phyloP scores from a whole-genome alignment of 2,888 invertebrate genomes.

The Drosophila acutilabella region DNA sequence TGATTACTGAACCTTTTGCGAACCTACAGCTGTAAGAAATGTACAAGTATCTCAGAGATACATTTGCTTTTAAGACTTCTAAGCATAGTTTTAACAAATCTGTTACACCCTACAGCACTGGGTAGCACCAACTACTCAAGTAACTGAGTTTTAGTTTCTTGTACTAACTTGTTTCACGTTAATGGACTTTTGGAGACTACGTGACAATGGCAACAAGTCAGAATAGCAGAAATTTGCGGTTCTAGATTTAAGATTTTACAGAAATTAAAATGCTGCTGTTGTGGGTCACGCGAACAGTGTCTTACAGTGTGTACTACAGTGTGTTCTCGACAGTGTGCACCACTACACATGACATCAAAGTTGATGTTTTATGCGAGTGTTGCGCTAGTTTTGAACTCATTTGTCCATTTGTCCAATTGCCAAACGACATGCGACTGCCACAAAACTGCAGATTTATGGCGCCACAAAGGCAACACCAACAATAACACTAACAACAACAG shows the following conservation, averaged over 20 bases:
- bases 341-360: slow-evolving; percentile 17
- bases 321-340: not conserved
- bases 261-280: slow-evolving; percentile 32
- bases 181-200: slow-evolving; percentile 6
- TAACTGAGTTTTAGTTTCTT: slow-evolving; percentile 3
- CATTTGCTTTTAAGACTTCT: too few species aligned
- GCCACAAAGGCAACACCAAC: slow-evolving; percentile 36
- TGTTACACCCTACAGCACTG: not conserved
- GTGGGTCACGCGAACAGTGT: slow-evolving; percentile 45
- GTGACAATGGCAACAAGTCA: slow-evolving; percentile 49
- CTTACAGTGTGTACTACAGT: not conserved
- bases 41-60: too few species aligned
- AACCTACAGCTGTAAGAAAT: too few species aligned
- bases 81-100: too few species aligned
- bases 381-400: slow-evolving; percentile 58
- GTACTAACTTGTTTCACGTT: slow-evolving; percentile 6
- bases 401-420: slow-evolving; percentile 61
- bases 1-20: too few species aligned
- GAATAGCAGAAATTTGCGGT: slow-evolving; percentile 9
- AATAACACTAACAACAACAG: not conserved
- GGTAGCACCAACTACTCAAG: not conserved
- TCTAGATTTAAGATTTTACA: slow-evolving; percentile 26
- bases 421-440: slow-evolving; percentile 38
- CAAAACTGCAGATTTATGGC: slow-evolving; percentile 56
- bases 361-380: slow-evolving; percentile 51